Conservation (phyloP, 2,888 invertebrate genomes). For the Cephus rjabovi region DNA sequence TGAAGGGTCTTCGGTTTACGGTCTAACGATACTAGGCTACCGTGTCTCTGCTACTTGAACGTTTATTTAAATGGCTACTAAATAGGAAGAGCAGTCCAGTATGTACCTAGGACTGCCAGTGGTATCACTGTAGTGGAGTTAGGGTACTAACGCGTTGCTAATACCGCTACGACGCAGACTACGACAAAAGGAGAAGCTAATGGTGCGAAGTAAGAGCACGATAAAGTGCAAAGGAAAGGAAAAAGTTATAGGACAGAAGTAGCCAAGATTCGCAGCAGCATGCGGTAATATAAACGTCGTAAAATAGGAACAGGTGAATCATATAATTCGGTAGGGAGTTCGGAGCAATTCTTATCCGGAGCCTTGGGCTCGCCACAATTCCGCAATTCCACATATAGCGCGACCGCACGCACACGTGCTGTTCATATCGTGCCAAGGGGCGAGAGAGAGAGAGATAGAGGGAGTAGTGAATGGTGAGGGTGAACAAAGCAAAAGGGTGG, state of each 20-base stretch:
- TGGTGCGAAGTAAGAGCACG: slow-evolving; percentile 13
- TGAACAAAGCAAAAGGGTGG: neutral
- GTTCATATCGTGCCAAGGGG: slow-evolving; percentile 46
- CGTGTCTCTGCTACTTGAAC: slow-evolving; percentile 24
- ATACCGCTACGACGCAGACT: neutral
- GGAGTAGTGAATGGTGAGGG: neutral
- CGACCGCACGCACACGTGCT: slow-evolving; percentile 51
- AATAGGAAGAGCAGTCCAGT: neutral
- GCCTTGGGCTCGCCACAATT: slow-evolving; percentile 17
- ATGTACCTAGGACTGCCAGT: neutral
- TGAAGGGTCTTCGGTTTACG: slow-evolving; percentile 29
- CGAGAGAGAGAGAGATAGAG: neutral
- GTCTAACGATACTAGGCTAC: slow-evolving; percentile 28
- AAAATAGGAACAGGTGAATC: slow-evolving; percentile 67
- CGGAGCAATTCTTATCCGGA: slow-evolving; percentile 52
- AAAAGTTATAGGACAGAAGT: slow-evolving; percentile 31
- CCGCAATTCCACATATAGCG: slow-evolving; percentile 41
- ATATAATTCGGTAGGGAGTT: slow-evolving; percentile 60
- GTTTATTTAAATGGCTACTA: neutral
- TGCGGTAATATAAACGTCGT: slow-evolving; percentile 64
- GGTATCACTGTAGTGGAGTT: neutral
- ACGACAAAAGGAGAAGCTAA: neutral
- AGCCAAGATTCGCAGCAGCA: slow-evolving; percentile 53
- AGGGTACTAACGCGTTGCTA: neutral
- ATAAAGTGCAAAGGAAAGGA: slow-evolving; percentile 34